Base-by-base conservation (phyloP, 1,140 invertebrate genomes). In the Drosophila neocordata region DNA sequence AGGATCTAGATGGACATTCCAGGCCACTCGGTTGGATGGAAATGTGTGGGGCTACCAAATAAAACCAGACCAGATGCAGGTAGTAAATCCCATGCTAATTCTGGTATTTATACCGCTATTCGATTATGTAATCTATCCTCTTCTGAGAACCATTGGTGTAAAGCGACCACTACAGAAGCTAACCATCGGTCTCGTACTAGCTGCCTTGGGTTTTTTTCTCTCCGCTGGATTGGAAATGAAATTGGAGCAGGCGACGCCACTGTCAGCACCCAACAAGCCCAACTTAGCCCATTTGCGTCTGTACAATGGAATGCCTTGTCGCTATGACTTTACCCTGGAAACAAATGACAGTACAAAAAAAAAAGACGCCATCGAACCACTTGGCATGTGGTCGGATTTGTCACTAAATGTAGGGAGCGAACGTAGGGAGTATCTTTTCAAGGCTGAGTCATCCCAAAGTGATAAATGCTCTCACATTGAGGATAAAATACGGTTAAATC, bases 1-100 rank as follows among this genome's bases (percentile, higher is more conserved):
- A 94, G 98, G 97, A 4, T 98, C 98, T 0, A 94, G 96, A 48
- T 99, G 98, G 98, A 98, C 97, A 0, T 94, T 99, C 69, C 98
- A 99, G 93, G 98, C 98, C 8, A 95, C 95, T 0, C 93, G 95
- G 75, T 98, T 99, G 97, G 93, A 97, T 87, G 97, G 98, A 8
- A 90, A 94, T n/a, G 90, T 98, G 2, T 94, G 94, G 1, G 94
- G 93, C 64, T 69, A 53, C 8, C 93, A 93, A 13, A 92, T 98
- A 9, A 95, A 97, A 71, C 96, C 98, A 0, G 97, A 99, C 92
- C 97, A 98, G 91, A 95, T 98, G 93, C 96, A 97, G 92, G 95
- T 97, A 0, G 85, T 98, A 1, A 98, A 98, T 91, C 96, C 98
- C 0, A 85, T 99, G 1, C 92, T 98, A 4, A 97, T 99, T 52